Evolutionary conservation across 2,888 invertebrate species (phyloP).

Genomic region (Carcina quercana): DNA sequence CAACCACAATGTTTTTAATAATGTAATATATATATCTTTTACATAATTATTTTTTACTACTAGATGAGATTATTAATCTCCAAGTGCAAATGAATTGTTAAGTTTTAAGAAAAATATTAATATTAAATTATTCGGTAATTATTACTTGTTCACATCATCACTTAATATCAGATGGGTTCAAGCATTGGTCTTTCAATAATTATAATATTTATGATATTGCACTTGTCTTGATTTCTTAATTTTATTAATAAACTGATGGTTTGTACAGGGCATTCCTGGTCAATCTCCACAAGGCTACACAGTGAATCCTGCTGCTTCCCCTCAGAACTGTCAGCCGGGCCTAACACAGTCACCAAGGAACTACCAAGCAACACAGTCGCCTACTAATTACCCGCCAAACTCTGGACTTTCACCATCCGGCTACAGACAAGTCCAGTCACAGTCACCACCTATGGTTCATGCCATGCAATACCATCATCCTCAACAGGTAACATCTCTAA

Average conservation of each 20-base stretch:
- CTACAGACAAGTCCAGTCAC: conserved; percentile 63
- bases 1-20: no score
- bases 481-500: conserved; percentile 51
- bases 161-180: no score
- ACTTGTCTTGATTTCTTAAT: no score
- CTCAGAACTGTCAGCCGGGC: conserved; percentile 60
- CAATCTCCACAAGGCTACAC: conserved; percentile 72
- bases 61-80: no score
- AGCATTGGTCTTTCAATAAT: no score
- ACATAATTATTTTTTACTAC: no score
- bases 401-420: conserved; percentile 74
- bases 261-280: conserved; percentile 44
- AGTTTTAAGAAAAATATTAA: no score
- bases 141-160: no score
- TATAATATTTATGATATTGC: no score
- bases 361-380: conserved; percentile 74
- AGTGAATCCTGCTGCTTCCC: conserved; percentile 69
- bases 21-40: no score
- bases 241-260: not conserved
- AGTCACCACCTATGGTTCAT: conserved; percentile 70
- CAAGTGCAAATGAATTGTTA: no score
- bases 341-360: conserved; percentile 56
- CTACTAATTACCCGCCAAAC: conserved; percentile 54
- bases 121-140: no score
- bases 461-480: conserved; percentile 66